These are phyloP conservation scores for Eupithecia subfuscata DNA, from an alignment of 2,888 invertebrate genomes.

Conservation along the genomic window DNA sequence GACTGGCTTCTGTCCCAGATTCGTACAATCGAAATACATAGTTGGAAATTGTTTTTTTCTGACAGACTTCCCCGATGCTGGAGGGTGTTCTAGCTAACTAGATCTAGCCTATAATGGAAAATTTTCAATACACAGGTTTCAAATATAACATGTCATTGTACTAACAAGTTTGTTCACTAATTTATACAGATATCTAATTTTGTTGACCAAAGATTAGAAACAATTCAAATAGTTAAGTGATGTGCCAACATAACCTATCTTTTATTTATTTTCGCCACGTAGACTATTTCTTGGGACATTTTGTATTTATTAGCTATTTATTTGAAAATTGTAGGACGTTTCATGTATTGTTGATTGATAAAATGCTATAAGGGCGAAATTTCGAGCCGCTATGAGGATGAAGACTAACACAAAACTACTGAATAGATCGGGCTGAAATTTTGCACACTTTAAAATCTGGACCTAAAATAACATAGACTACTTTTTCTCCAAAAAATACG, in stretches of 20 bases:
- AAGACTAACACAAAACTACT: no score
- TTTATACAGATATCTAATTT: neutral
- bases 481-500: no score
- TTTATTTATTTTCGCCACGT: neutral
- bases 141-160: neutral
- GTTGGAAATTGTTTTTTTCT: neutral
- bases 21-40: neutral
- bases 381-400: no score
- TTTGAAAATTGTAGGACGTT: neutral
- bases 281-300: neutral
- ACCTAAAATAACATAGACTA: no score
- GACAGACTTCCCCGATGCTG: neutral
- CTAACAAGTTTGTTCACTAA: neutral
- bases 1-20: conserved; percentile 7
- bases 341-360: no score
- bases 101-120: neutral
- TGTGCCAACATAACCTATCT: conserved; percentile 1
- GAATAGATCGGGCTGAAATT: no score
- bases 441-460: no score
- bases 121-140: neutral
- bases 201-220: neutral
- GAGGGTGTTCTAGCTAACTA: neutral
- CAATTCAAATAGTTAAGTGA: neutral
- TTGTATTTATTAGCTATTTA: neutral
- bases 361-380: no score